Percentiles rank a stretch among this genome's conserved stretches.
Conservation (phyloP, 2,888 invertebrate genomes). For the Cinara cedri region DNA sequence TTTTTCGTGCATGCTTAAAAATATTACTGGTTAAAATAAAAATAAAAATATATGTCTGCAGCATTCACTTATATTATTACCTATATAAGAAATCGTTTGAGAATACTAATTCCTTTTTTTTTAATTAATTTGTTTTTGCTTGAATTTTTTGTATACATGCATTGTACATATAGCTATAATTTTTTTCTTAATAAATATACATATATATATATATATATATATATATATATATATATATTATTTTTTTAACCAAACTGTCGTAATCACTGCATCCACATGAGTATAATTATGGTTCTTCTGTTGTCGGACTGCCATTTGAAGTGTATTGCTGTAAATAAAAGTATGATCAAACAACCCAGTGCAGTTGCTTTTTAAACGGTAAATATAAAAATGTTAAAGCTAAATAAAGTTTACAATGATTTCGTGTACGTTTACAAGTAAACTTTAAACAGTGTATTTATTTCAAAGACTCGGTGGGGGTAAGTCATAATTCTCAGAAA, state of each 20-base stretch:
- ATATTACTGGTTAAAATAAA: constrained; percentile 23
- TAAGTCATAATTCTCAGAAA: too few species aligned
- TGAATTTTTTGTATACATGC: constrained; percentile 51
- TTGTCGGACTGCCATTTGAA: not conserved
- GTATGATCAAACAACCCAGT: constrained; percentile 2
- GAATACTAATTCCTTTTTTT: not conserved
- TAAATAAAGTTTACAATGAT: too few species aligned
- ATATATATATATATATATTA: too few species aligned
- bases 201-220: too few species aligned
- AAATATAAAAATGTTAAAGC: not conserved
- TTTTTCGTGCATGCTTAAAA: constrained; percentile 37
- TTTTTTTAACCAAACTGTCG: not conserved
- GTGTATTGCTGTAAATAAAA: constrained; percentile 21
- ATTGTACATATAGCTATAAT: constrained; percentile 36
- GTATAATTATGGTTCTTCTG: not conserved
- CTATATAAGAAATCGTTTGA: not conserved
- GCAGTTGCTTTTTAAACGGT: constrained; percentile 28
- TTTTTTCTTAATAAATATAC: not conserved
- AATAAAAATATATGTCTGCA: constrained; percentile 27
- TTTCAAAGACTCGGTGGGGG: too few species aligned
- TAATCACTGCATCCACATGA: not conserved
- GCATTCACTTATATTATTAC: not conserved
- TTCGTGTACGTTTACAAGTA: too few species aligned
- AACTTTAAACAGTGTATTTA: too few species aligned
- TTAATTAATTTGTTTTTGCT: not conserved